Conservation (phyloP, 2,797 vertebrate species). For the Harpagifer antarcticus region DNA sequence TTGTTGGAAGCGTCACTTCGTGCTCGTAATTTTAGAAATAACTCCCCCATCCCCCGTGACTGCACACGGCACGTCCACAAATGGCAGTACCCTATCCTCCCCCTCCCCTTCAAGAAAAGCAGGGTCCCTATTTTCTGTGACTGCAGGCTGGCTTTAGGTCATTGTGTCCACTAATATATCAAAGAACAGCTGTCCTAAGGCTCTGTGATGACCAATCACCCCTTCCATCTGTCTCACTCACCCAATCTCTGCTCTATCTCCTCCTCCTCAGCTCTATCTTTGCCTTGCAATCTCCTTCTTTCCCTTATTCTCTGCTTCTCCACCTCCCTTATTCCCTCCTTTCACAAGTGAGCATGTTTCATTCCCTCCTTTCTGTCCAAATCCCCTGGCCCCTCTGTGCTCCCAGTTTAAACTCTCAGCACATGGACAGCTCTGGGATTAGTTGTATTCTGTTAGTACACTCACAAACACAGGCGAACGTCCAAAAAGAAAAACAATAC, state of each 20-base stretch:
- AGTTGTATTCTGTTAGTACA: slow-evolving; percentile 62
- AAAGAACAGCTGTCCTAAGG: slow-evolving; percentile 95
- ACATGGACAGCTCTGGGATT: slow-evolving; percentile 66
- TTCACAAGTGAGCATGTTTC: slow-evolving; percentile 56
- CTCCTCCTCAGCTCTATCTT: slow-evolving; percentile 65
- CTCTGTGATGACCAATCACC: slow-evolving; percentile 86
- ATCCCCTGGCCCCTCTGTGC: slow-evolving; percentile 54
- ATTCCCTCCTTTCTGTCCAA: slow-evolving; percentile 52
- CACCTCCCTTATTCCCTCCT: slow-evolving; percentile 41
- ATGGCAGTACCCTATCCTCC: slow-evolving; percentile 73
- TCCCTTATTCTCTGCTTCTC: slow-evolving; percentile 33
- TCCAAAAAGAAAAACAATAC: no score
- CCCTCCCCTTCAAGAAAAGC: slow-evolving; percentile 79
- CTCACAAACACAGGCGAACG: slow-evolving; percentile 47
- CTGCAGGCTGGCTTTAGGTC: slow-evolving; percentile 88
- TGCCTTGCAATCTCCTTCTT: slow-evolving; percentile 66
- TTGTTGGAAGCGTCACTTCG: slow-evolving; percentile 81
- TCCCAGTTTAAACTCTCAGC: slow-evolving; percentile 53
- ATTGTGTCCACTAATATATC: slow-evolving; percentile 91
- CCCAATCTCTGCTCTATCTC: slow-evolving; percentile 74
- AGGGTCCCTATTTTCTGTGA: slow-evolving; percentile 88
- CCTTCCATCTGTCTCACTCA: slow-evolving; percentile 85
- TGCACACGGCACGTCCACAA: slow-evolving; percentile 81
- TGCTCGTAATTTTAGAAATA: slow-evolving; percentile 87
- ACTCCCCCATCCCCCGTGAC: slow-evolving; percentile 74